Percentiles rank a stretch among this genome's conserved stretches.
phyloP scores from a whole-genome alignment of 2,888 invertebrate genomes.

The Acronicta leporina region DNA sequence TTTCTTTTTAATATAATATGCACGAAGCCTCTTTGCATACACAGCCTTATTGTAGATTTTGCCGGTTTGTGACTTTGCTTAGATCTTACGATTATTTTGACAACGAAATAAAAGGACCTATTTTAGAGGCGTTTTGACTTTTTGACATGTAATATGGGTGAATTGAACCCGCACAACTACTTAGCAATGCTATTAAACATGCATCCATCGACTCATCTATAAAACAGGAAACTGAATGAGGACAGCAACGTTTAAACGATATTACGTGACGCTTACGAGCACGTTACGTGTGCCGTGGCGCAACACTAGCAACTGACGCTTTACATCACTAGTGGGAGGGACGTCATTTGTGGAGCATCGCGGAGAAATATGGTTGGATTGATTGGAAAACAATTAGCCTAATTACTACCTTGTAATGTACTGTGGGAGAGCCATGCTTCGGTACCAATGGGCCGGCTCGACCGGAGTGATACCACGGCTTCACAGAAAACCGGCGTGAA shows the following conservation, averaged over 20 bases:
- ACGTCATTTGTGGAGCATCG: conserved; percentile 18
- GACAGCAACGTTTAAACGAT: conserved; percentile 41
- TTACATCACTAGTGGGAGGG: conserved; percentile 39
- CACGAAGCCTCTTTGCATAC: not conserved
- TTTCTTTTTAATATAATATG: not conserved
- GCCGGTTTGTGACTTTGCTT: no score
- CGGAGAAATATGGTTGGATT: conserved; percentile 1
- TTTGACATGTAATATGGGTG: no score
- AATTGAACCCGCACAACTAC: not conserved
- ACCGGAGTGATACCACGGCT: no score
- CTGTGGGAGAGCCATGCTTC: no score
- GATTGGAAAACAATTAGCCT: not conserved
- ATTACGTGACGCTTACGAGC: conserved; percentile 57
- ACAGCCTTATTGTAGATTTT: not conserved
- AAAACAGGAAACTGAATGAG: conserved; percentile 49
- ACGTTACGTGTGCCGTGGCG: conserved; percentile 42
- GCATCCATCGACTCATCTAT: conserved; percentile 1
- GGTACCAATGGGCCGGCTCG: no score
- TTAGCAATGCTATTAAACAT: conserved; percentile 1
- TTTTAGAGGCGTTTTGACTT: no score
- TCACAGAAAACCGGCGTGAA: no score
- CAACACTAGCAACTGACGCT: conserved; percentile 48
- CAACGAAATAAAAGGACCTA: no score
- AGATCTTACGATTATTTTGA: no score
- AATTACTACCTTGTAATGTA: no score